These are phyloP conservation scores for Dicyrtoma fusca DNA, from an alignment of 2,888 invertebrate genomes.

Conservation along the genomic window DNA sequence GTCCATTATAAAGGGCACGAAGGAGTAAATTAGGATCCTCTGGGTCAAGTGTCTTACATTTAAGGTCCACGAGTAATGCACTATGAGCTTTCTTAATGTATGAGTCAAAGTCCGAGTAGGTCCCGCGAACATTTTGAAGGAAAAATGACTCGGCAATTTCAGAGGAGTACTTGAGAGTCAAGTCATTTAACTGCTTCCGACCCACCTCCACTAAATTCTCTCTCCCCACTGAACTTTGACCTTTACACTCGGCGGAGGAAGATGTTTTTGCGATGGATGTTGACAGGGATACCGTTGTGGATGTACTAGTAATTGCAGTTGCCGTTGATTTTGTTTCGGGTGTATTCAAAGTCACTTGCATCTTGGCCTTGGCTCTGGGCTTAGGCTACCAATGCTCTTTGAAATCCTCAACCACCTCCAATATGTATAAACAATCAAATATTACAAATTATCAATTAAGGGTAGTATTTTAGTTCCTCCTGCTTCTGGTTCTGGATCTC, in stretches of 20 bases:
- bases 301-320: no score
- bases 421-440: no score
- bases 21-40: conserved; percentile 34
- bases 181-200: conserved; percentile 12
- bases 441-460: no score
- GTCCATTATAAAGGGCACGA: conserved; percentile 33
- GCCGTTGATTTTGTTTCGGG: no score
- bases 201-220: not conserved
- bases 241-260: not conserved
- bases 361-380: no score
- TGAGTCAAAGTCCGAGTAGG: conserved; percentile 19
- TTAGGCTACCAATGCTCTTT: no score
- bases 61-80: conserved; percentile 33
- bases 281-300: no score
- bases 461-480: no score
- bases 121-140: conserved; percentile 30
- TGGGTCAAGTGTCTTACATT: conserved; percentile 30
- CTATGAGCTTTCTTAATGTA: conserved; percentile 37
- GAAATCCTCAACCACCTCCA: no score
- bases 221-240: not conserved
- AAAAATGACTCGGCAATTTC: conserved; percentile 27
- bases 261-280: not conserved
- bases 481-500: no score
- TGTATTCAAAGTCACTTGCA: no score
- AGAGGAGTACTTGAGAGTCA: conserved; percentile 13